phyloP scores from a whole-genome alignment of 2,797 vertebrate species.

The Monodelphis domestica region DNA sequence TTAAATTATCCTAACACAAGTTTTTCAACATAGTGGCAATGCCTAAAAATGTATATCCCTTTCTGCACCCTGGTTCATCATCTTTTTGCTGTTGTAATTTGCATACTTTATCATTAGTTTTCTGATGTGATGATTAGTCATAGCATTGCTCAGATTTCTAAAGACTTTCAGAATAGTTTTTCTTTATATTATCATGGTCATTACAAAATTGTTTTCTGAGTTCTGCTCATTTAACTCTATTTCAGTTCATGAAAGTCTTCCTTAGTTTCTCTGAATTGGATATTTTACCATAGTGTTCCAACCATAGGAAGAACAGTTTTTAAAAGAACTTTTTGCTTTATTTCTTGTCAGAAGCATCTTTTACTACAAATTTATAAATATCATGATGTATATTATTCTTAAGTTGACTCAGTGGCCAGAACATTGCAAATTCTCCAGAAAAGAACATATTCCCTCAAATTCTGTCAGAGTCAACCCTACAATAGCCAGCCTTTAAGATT shows the following conservation, averaged over 20 bases:
- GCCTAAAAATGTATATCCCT: not conserved
- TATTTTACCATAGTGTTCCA: not conserved
- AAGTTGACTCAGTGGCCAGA: slow-evolving; percentile 20
- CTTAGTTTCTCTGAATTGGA: not conserved
- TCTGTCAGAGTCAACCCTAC: not conserved
- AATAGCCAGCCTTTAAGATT: not conserved
- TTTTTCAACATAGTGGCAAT: not conserved
- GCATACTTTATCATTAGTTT: not conserved
- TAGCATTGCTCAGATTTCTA: not conserved
- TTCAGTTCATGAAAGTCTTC: not conserved
- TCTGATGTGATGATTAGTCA: not conserved
- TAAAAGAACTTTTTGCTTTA: not conserved
- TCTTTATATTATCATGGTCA: not conserved
- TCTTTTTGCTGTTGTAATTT: not conserved
- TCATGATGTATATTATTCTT: slow-evolving; percentile 2
- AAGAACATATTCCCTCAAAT: no score
- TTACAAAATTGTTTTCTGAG: not conserved
- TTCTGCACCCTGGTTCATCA: not conserved
- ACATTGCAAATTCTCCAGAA: no score
- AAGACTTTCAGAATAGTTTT: not conserved
- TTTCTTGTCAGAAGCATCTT: not conserved
- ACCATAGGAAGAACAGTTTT: not conserved
- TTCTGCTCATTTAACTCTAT: not conserved
- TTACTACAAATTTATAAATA: not conserved
- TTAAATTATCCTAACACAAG: not conserved